Evolutionary conservation across 2,113 vertebrate species (phyloP).

Genomic region (Gobio gobio): DNA sequence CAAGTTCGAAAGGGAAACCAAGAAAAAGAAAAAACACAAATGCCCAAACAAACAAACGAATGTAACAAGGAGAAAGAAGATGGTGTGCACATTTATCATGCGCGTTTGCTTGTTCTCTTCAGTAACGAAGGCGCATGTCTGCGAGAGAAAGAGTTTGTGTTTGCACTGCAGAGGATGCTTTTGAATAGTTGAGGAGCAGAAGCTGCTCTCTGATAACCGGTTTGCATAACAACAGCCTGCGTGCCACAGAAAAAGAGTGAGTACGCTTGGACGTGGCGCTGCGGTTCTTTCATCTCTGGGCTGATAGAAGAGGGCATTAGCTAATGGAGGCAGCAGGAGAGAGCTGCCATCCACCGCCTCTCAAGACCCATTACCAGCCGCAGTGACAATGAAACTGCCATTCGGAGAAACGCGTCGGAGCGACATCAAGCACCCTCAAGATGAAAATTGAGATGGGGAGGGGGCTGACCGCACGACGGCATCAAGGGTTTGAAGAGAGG

Average conservation of each 20-base stretch:
- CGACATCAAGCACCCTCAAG: constrained; percentile 74
- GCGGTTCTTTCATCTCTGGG: constrained; percentile 64
- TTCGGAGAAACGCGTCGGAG: constrained; percentile 62
- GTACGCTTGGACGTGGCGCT: constrained; percentile 39
- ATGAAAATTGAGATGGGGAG: constrained; percentile 65
- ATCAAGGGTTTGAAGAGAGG: constrained; percentile 26
- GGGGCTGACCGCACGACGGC: background rate
- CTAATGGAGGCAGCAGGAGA: constrained; percentile 76
- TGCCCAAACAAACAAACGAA: constrained; percentile 14
- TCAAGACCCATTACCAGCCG: constrained; percentile 76
- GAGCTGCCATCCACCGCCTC: constrained; percentile 68
- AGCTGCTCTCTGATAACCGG: constrained; percentile 47
- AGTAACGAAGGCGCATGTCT: background rate
- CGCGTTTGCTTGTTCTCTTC: background rate
- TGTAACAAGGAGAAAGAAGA: background rate
- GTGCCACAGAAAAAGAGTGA: constrained; percentile 41
- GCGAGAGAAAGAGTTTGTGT: constrained; percentile 3
- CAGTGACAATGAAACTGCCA: constrained; percentile 71
- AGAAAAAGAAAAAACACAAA: background rate
- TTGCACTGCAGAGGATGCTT: constrained; percentile 33
- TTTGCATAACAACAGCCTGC: constrained; percentile 54
- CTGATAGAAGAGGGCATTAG: constrained; percentile 77
- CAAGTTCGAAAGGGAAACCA: background rate
- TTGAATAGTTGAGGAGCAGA: background rate
- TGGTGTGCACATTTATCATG: background rate